Evolutionary conservation across 2,888 invertebrate genomes (phyloP), one percentile per base, ranked within the genome.

Genomic region (Drosophila atripex): DNA sequence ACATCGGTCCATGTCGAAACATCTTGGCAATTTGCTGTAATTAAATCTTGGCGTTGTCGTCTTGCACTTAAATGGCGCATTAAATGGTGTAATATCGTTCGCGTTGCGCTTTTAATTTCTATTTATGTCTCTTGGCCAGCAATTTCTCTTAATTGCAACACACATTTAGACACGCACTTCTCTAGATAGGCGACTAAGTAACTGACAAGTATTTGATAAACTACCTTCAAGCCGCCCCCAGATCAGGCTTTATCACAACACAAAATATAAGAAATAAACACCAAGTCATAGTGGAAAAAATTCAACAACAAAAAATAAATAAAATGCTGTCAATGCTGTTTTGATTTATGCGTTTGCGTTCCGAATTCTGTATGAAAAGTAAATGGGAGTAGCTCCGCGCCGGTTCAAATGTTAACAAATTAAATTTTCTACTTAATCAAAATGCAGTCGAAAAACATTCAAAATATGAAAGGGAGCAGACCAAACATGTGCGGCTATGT

Each of bases 81-180:
- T 86, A 88, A 86, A 86, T 86, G 84, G 88, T 86, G 85, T 84
- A 88, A 86, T 86, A 78, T 76, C 87, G 78, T 80, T 82, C 68
- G 70, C 72, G 71, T 68, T 73, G 71, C 78, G 85, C 78, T 76
- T 86, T 78, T 80, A 61, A 87, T 82, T 85, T 82, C 85, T 82
- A 78, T 85, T 85, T 82, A 86, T 77, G 87, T 84, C 76, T 55
- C 63, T 71, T 73, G 57, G 57, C 52, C 51, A 41, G 73, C 72
- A 84, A 86, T 82, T 82, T 78, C 77, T 86, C 72, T 80, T 71
- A 70, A 75, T 75, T 73, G 75, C 75, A 69, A 69, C 73, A 66
- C 56, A 64, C 49, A 35, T 35, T 59, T 30, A 60, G 46, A 38
- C 25, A 50, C 56, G 39, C 21, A 49, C 16, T 49, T 49, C 69